Base-by-base conservation (phyloP, 30 jellyfish, hydroid and myxozoan species). In the Sanderia malayensis region DNA sequence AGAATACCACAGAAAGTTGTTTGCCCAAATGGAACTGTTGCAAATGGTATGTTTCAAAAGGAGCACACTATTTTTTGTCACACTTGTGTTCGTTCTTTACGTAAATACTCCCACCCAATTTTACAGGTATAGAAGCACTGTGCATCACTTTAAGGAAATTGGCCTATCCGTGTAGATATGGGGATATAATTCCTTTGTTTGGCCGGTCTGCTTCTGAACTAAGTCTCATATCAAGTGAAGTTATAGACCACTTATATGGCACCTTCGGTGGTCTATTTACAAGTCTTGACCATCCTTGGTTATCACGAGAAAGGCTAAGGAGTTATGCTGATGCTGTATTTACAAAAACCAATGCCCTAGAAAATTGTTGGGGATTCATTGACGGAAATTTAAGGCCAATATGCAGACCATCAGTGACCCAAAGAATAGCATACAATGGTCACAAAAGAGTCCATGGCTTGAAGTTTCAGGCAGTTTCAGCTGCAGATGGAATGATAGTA, bases 281-380 rank as follows among this genome's bases (percentile, higher is more conserved):
- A 7, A 63, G 23, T 44, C 21, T 67, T 57, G 46, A 67, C n/a
- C 80, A 67, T 6, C 44, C 64, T 20, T 67, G 80, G 80, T 67
- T 67, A 20, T 44, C 64, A 7, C 34, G 66, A 37, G 73, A 46
- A 22, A 71, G 32, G 9, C 83, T 74, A 1, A 27, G 23, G 8
- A 25, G 7, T 1, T 74, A 33, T 58, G 65, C 79, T 9, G 25
- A 74, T 19, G 77, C 79, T 4, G 44, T 74, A 1, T 57, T 31
- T 55, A 18, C 28, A 8, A 60, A 58, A 23, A 74, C 80, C 23
- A 74, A 52, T 53, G 86, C 86, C 1, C 34, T 74, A 10, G 76
- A 57, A 17, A 74, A 74, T 80, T 74, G 86, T 33, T 74, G 76
- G 76, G 86, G 77, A 21, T 74, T 74, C 58, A 74, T 74, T 19